phyloP scores from a whole-genome alignment of 2,888 invertebrate species.

The Spodoptera picta region DNA sequence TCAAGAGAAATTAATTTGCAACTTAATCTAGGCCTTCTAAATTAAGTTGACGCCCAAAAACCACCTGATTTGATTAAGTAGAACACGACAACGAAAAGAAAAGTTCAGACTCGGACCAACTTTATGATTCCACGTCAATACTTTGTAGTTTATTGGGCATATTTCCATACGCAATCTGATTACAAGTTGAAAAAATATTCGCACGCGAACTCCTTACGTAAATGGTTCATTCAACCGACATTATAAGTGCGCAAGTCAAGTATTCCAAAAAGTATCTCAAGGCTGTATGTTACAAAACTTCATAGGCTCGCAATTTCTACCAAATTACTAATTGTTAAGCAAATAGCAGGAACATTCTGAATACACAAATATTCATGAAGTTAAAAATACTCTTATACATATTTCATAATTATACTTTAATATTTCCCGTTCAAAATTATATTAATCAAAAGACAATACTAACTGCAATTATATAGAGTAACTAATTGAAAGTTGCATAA shows the following conservation, averaged over 20 bases:
- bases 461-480: too few species aligned
- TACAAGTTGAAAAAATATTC: slow-evolving; percentile 50
- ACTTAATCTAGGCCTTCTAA: too few species aligned
- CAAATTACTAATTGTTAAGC: too few species aligned
- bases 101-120: slow-evolving; percentile 26
- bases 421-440: too few species aligned
- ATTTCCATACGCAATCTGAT: slow-evolving; percentile 48
- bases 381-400: too few species aligned
- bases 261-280: slow-evolving; percentile 2
- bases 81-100: slow-evolving; percentile 14
- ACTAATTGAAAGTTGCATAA: too few species aligned
- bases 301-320: slow-evolving; percentile 3
- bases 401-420: too few species aligned
- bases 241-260: slow-evolving; percentile 26
- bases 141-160: slow-evolving; percentile 42
- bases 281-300: too few species aligned
- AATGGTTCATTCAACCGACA: slow-evolving; percentile 26
- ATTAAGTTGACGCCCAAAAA: slow-evolving; percentile 1
- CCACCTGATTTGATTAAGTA: slow-evolving; percentile 29
- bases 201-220: slow-evolving; percentile 30
- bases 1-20: too few species aligned
- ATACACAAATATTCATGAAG: too few species aligned
- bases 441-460: too few species aligned
- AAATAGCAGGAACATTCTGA: too few species aligned
- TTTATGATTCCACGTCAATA: slow-evolving; percentile 40